Percentiles rank a stretch among this genome's conserved stretches.
These are phyloP conservation scores for Protosalanx chinensis DNA, from an alignment of 2,797 vertebrate species.

Conservation along the genomic window DNA sequence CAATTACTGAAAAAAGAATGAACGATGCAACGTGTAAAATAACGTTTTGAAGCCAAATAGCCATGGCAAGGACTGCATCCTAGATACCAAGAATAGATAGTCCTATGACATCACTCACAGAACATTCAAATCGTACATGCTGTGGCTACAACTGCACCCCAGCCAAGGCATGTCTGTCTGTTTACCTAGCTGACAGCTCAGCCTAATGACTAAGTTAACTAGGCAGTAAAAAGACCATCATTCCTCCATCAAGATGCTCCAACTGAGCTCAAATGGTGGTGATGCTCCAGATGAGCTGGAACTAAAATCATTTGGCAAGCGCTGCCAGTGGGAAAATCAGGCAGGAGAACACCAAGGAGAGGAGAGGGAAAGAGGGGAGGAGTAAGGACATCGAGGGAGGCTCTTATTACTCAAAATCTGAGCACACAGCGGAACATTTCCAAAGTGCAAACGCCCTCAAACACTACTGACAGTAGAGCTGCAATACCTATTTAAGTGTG, in stretches of 20 bases:
- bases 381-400: background rate
- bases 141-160: slow-evolving; percentile 8
- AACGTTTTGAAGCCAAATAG: background rate
- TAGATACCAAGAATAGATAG: background rate
- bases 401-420: slow-evolving; percentile 7
- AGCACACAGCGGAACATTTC: slow-evolving; percentile 31
- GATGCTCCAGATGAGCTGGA: slow-evolving; percentile 28
- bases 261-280: slow-evolving; percentile 36
- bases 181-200: slow-evolving; percentile 21
- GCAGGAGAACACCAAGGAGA: slow-evolving; percentile 18
- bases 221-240: slow-evolving; percentile 11
- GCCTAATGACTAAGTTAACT: slow-evolving; percentile 23
- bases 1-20: background rate
- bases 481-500: too few species aligned
- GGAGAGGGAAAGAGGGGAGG: slow-evolving; percentile 19
- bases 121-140: background rate
- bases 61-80: background rate
- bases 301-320: slow-evolving; percentile 45
- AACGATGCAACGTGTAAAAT: background rate
- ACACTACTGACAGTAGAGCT: too few species aligned
- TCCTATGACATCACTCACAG: background rate
- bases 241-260: slow-evolving; percentile 26
- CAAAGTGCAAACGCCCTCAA: slow-evolving; percentile 29
- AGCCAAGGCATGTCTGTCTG: slow-evolving; percentile 19
- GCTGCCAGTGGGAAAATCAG: slow-evolving; percentile 35